Percentiles rank a stretch among this genome's conserved stretches.
Conservation (phyloP, 2,888 invertebrate genomes). For the Metallyticus violacea region DNA sequence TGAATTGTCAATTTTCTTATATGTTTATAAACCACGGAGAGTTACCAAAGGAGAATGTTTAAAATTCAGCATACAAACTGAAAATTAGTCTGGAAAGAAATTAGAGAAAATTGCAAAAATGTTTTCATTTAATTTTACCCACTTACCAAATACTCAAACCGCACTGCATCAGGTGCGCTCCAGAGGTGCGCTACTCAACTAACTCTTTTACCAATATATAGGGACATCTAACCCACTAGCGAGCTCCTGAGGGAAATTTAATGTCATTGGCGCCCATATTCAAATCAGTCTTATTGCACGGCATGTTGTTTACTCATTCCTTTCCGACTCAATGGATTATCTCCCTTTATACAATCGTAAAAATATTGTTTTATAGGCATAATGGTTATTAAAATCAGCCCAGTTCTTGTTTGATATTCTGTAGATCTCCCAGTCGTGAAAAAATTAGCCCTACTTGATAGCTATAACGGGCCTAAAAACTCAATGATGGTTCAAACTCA, state of each 20-base stretch:
- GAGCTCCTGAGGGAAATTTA: not conserved
- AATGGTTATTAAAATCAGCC: too few relatives aligned
- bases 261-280: not conserved
- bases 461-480: too few relatives aligned
- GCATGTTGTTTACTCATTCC: too few relatives aligned
- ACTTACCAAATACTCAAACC: not conserved
- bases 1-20: not conserved
- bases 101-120: not conserved
- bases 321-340: too few relatives aligned
- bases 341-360: too few relatives aligned
- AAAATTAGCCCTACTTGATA: too few relatives aligned
- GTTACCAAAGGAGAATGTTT: not conserved
- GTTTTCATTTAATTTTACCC: not conserved
- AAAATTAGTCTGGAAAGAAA: not conserved
- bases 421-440: too few relatives aligned
- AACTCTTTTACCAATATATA: not conserved
- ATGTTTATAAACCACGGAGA: not conserved
- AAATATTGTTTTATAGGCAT: too few relatives aligned
- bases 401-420: too few relatives aligned
- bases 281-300: not conserved
- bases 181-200: not conserved
- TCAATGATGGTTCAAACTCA: too few relatives aligned
- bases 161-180: not conserved
- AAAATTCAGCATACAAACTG: not conserved
- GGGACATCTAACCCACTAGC: not conserved